Conservation (phyloP, 2,888 invertebrate genomes). For the Machimus rusticus region DNA sequence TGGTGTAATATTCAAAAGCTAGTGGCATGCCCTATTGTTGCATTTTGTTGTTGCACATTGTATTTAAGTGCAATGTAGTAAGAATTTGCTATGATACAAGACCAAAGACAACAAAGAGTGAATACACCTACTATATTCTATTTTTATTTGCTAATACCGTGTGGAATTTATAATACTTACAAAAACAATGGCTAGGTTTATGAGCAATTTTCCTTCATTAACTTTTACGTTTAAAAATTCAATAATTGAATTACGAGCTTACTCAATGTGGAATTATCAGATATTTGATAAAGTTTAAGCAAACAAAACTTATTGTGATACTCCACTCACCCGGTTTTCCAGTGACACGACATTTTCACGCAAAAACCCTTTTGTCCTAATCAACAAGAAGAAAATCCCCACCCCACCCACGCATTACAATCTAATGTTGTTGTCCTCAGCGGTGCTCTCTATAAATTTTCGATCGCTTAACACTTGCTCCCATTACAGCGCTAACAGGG, state of each 20-base stretch:
- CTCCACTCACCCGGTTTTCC: not conserved
- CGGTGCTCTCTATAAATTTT: not conserved
- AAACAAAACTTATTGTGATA: not conserved
- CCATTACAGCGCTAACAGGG: not conserved
- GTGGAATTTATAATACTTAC: too few relatives aligned
- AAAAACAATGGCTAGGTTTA: too few relatives aligned
- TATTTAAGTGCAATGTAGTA: too few relatives aligned
- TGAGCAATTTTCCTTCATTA: too few relatives aligned
- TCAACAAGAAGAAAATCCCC: not conserved
- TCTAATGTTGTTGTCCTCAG: not conserved
- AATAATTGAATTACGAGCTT: not conserved
- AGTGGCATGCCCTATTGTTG: too few relatives aligned
- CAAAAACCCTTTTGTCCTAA: not conserved
- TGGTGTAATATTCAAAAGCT: too few relatives aligned
- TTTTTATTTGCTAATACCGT: too few relatives aligned
- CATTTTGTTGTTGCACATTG: too few relatives aligned
- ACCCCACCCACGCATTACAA: not conserved
- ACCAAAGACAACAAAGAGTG: too few relatives aligned
- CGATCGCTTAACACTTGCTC: not conserved
- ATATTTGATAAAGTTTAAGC: not conserved
- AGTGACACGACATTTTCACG: not conserved
- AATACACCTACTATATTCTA: too few relatives aligned
- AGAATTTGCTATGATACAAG: too few relatives aligned
- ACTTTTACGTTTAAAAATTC: too few relatives aligned
- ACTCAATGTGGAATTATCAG: not conserved